Conservation (phyloP, 64 coral and sea anemone genomes). For the Dendronephthya gigantea region DNA sequence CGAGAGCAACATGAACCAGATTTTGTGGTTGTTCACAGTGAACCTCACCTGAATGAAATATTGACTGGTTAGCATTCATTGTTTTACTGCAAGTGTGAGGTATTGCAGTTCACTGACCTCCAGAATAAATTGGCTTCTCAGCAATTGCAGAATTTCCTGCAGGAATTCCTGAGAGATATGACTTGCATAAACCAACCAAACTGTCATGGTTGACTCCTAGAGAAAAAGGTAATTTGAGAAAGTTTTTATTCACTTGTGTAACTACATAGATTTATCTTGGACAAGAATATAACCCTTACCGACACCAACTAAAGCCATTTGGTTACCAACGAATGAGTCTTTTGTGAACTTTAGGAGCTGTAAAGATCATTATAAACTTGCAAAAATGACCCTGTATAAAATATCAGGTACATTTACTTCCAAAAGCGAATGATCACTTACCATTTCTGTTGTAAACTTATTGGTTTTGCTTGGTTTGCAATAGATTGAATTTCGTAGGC, state of each 20-base stretch:
- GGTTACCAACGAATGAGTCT: slow-evolving; percentile 58
- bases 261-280: too few species aligned
- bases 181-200: slow-evolving; percentile 61
- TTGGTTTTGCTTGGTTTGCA: slow-evolving; percentile 72
- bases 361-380: not conserved
- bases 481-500: slow-evolving; percentile 82
- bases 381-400: too few species aligned
- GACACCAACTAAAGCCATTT: slow-evolving; percentile 72
- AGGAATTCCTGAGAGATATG: slow-evolving; percentile 48
- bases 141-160: slow-evolving; percentile 32
- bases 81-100: too few species aligned
- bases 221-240: not conserved
- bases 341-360: slow-evolving; percentile 51
- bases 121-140: slow-evolving; percentile 70
- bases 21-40: slow-evolving; percentile 28
- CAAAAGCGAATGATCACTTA: slow-evolving; percentile 19
- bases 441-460: slow-evolving; percentile 50
- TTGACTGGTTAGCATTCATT: too few species aligned
- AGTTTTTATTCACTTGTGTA: too few species aligned
- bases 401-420: not conserved
- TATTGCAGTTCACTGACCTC: too few species aligned
- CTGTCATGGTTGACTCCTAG: slow-evolving; percentile 77
- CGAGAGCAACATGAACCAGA: slow-evolving; percentile 75
- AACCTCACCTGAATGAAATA: slow-evolving; percentile 67
- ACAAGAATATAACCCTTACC: slow-evolving; percentile 41